Conservation (phyloP, 2,113 vertebrate genomes). For the Eulemur macaco region DNA sequence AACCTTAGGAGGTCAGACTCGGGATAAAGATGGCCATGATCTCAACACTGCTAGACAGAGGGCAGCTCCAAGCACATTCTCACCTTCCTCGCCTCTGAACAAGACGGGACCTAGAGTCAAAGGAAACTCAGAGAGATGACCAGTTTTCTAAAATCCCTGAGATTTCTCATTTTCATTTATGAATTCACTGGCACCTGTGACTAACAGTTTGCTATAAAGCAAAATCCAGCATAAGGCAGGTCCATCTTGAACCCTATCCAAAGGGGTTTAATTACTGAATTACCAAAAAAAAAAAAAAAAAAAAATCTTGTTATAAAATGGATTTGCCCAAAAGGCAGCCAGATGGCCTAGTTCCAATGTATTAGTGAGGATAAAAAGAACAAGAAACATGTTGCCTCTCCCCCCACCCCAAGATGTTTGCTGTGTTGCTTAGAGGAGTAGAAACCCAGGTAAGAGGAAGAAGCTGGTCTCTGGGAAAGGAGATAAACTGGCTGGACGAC, state of each 20-base stretch:
- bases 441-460: slow-evolving; percentile 36
- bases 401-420: not conserved
- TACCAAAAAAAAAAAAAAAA: slow-evolving; percentile 61
- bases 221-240: slow-evolving; percentile 76
- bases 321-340: slow-evolving; percentile 75
- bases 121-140: not conserved
- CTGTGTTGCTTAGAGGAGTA: not conserved
- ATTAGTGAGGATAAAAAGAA: slow-evolving; percentile 68
- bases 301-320: slow-evolving; percentile 76
- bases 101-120: not conserved
- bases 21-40: not conserved
- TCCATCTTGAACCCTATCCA: slow-evolving; percentile 78
- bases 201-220: slow-evolving; percentile 72
- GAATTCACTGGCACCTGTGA: slow-evolving; percentile 71
- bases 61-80: not conserved
- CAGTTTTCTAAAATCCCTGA: slow-evolving; percentile 15
- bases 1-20: not conserved
- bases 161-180: slow-evolving; percentile 58
- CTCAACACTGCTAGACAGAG: not conserved
- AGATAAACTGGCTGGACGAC: not conserved
- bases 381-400: slow-evolving; percentile 45
- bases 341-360: slow-evolving; percentile 74
- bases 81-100: not conserved
- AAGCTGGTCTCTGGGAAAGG: not conserved
- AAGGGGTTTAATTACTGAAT: slow-evolving; percentile 76